Percentiles rank a stretch among this genome's conserved stretches.
Evolutionary conservation across 2,797 vertebrate genomes (phyloP).

Genomic region (Trachurus trachurus): DNA sequence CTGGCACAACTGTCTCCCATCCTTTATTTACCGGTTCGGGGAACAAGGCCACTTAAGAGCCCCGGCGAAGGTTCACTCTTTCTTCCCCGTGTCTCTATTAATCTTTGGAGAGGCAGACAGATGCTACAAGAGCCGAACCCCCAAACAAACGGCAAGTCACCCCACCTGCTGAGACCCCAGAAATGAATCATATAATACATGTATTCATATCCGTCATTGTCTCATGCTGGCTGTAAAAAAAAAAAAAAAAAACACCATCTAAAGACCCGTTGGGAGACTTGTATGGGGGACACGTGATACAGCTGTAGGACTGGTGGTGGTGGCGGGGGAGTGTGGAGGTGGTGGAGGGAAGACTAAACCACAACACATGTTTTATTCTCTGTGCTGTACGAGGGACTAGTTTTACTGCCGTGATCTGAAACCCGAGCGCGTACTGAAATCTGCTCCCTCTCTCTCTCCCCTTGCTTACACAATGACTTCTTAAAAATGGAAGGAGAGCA

Average conservation of each 20-base stretch:
- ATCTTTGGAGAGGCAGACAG: slow-evolving; percentile 77
- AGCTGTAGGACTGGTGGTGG: slow-evolving; percentile 33
- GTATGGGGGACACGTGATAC: slow-evolving; percentile 68
- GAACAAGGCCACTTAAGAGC: slow-evolving; percentile 82
- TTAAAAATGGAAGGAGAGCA: slow-evolving; percentile 45
- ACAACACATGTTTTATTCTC: slow-evolving; percentile 78
- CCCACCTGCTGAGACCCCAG: slow-evolving; percentile 76
- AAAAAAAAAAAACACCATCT: slow-evolving; percentile 67
- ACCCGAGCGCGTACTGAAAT: slow-evolving; percentile 61
- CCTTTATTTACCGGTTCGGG: slow-evolving; percentile 75
- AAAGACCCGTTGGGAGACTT: slow-evolving; percentile 68
- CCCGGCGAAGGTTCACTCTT: slow-evolving; percentile 67
- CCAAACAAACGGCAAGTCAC: slow-evolving; percentile 70
- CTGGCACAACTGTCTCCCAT: slow-evolving; percentile 78
- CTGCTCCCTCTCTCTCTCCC: slow-evolving; percentile 32
- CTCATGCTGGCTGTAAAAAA: slow-evolving; percentile 51
- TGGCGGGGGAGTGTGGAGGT: background rate
- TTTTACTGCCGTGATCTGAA: slow-evolving; percentile 61
- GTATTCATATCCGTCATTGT: slow-evolving; percentile 75
- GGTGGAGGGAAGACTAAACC: slow-evolving; percentile 32
- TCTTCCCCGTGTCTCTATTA: slow-evolving; percentile 75
- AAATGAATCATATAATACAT: slow-evolving; percentile 78
- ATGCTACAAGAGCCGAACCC: slow-evolving; percentile 61
- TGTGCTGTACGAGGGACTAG: slow-evolving; percentile 47
- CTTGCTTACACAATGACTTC: slow-evolving; percentile 38